Conservation (phyloP, 1,140 invertebrate genomes). For the Popillia japonica region DNA sequence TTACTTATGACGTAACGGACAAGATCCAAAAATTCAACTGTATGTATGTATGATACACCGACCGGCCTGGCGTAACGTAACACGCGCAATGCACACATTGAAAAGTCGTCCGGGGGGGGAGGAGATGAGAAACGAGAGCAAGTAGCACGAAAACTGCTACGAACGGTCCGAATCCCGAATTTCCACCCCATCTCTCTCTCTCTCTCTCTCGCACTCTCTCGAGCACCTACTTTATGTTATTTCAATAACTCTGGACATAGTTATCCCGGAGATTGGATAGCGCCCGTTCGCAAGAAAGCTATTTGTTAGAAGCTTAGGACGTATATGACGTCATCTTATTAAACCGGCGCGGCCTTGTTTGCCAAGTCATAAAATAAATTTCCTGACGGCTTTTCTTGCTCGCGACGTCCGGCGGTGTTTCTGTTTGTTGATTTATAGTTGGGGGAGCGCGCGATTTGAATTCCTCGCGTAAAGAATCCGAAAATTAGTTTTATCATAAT, state of each 20-base stretch:
- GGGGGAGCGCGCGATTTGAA: slow-evolving; percentile 51
- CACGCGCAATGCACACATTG: background rate
- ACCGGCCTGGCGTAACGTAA: background rate
- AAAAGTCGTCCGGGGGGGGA: no score
- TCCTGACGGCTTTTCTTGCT: slow-evolving; percentile 52
- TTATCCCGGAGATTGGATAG: slow-evolving; percentile 47
- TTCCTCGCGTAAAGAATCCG: slow-evolving; percentile 46
- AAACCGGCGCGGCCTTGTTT: slow-evolving; percentile 51
- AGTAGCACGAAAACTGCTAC: background rate
- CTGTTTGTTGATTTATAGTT: slow-evolving; percentile 52
- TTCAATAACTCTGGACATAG: slow-evolving; percentile 44
- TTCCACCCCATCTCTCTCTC: background rate
- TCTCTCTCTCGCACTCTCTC: background rate
- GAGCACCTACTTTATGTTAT: slow-evolving; percentile 14
- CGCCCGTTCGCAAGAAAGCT: slow-evolving; percentile 47
- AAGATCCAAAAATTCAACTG: no score
- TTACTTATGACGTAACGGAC: no score
- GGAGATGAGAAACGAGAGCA: slow-evolving; percentile 1
- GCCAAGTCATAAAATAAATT: slow-evolving; percentile 55
- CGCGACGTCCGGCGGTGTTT: slow-evolving; percentile 48
- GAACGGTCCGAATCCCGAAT: background rate
- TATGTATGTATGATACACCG: background rate
- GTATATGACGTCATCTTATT: slow-evolving; percentile 54
- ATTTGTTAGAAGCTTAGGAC: slow-evolving; percentile 50
- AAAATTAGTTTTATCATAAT: slow-evolving; percentile 49